A percentile compares a stretch with the other conserved stretches of the same genome.
These are phyloP conservation scores for Hirtodrosophila confusa DNA, from an alignment of 2,888 invertebrate genomes.

Conservation along the genomic window DNA sequence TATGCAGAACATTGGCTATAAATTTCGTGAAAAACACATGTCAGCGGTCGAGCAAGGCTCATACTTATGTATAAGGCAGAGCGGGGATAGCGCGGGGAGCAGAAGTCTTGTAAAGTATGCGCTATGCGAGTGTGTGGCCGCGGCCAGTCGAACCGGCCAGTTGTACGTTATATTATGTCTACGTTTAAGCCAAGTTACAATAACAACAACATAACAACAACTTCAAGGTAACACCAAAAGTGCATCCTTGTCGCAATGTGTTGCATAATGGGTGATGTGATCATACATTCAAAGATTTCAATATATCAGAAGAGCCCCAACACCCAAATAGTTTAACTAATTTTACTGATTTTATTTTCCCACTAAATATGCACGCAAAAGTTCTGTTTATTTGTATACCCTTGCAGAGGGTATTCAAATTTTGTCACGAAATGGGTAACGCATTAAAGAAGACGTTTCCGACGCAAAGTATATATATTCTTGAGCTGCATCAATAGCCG, in stretches of 20 bases:
- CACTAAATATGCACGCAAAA: too few species aligned
- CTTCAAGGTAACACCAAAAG: slow-evolving; percentile 12
- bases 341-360: too few species aligned
- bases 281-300: not conserved
- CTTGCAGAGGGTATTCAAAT: too few species aligned
- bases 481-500: too few species aligned
- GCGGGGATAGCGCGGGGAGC: not conserved
- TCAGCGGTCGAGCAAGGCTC: slow-evolving; percentile 47
- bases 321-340: too few species aligned
- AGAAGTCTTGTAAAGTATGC: slow-evolving; percentile 52
- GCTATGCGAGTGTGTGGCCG: slow-evolving; percentile 67
- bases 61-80: not conserved
- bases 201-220: slow-evolving; percentile 17
- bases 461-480: too few species aligned
- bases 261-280: slow-evolving; percentile 26
- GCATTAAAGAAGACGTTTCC: too few species aligned
- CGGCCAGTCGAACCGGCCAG: slow-evolving; percentile 43
- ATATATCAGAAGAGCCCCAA: not conserved
- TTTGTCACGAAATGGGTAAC: too few species aligned
- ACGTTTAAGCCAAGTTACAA: slow-evolving; percentile 54
- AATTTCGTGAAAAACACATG: slow-evolving; percentile 68
- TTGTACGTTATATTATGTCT: slow-evolving; percentile 61
- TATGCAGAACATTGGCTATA: slow-evolving; percentile 75
- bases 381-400: too few species aligned
- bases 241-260: slow-evolving; percentile 21